These are phyloP conservation scores for Ptilodon capucinus DNA, from an alignment of 2,888 invertebrate genomes.

Conservation along the genomic window DNA sequence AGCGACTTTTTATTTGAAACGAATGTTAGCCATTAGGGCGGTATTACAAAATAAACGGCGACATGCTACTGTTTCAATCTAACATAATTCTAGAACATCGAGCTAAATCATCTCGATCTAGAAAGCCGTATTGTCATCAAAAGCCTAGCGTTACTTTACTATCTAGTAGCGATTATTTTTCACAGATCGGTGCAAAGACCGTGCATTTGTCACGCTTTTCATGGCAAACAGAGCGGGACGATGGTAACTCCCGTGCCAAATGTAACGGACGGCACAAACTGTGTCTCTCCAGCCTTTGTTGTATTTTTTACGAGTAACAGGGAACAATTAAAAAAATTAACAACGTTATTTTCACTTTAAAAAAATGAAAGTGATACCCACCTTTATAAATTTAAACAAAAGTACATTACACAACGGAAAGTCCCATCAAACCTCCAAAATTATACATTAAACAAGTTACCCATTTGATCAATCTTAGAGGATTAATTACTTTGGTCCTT, in stretches of 20 bases:
- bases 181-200: conserved; percentile 39
- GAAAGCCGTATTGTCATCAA: conserved; percentile 20
- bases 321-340: not conserved
- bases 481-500: too few species aligned
- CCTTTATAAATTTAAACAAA: too few species aligned
- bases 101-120: not conserved
- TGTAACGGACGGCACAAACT: conserved; percentile 27
- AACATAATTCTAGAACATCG: not conserved
- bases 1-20: too few species aligned
- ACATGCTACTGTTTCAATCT: not conserved
- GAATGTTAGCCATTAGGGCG: too few species aligned
- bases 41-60: too few species aligned
- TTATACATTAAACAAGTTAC: too few species aligned
- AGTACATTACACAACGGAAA: too few species aligned
- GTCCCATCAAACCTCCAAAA: too few species aligned
- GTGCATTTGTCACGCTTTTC: conserved; percentile 71
- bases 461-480: too few species aligned
- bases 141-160: conserved; percentile 32
- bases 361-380: not conserved
- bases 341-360: not conserved
- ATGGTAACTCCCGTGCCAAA: conserved; percentile 58
- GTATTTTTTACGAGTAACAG: conserved; percentile 2
- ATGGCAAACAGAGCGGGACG: conserved; percentile 70
- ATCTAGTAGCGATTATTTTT: conserved; percentile 37
- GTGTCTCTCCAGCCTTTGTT: conserved; percentile 1